phyloP scores from a whole-genome alignment of 2,888 invertebrate species.

The Cantharis lateralis region DNA sequence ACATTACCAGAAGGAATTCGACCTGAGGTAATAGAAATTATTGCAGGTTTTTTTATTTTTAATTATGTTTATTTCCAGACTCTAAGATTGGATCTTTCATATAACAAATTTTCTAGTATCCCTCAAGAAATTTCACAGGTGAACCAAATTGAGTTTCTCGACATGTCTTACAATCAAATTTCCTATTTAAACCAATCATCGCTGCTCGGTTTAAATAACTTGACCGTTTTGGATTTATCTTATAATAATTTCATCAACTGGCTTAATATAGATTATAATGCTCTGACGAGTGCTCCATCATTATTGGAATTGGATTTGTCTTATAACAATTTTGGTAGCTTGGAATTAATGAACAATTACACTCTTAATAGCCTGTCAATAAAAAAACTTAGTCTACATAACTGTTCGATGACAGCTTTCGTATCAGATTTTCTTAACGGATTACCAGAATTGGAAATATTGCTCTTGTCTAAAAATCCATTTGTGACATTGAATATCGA shows the following conservation, averaged over 20 bases:
- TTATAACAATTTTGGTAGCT: slow-evolving; percentile 61
- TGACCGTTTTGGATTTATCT: slow-evolving; percentile 66
- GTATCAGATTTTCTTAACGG: slow-evolving; percentile 60
- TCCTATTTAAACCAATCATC: slow-evolving; percentile 44
- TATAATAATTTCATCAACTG: slow-evolving; percentile 66
- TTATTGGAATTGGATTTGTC: slow-evolving; percentile 68
- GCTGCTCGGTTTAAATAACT: slow-evolving; percentile 59
- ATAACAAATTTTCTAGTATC: slow-evolving; percentile 64
- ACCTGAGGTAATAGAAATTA: neutral
- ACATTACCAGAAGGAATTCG: neutral
- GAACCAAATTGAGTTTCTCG: slow-evolving; percentile 59
- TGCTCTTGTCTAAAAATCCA: slow-evolving; percentile 58
- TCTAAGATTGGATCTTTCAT: slow-evolving; percentile 66
- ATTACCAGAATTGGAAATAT: slow-evolving; percentile 59
- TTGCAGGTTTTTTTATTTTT: neutral
- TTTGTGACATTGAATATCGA: slow-evolving; percentile 30
- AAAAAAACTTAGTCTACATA: slow-evolving; percentile 63
- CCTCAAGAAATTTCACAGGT: slow-evolving; percentile 60
- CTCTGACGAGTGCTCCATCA: slow-evolving; percentile 57
- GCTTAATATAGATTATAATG: slow-evolving; percentile 62
- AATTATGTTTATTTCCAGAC: slow-evolving; percentile 58
- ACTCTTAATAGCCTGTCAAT: slow-evolving; percentile 64
- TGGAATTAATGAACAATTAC: slow-evolving; percentile 47
- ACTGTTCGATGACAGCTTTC: slow-evolving; percentile 64
- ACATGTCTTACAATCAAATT: slow-evolving; percentile 56